Percentiles rank a stretch among this genome's conserved stretches.
Evolutionary conservation across 1,140 invertebrate genomes (phyloP).

Genomic region (Scaptomyza hsui): DNA sequence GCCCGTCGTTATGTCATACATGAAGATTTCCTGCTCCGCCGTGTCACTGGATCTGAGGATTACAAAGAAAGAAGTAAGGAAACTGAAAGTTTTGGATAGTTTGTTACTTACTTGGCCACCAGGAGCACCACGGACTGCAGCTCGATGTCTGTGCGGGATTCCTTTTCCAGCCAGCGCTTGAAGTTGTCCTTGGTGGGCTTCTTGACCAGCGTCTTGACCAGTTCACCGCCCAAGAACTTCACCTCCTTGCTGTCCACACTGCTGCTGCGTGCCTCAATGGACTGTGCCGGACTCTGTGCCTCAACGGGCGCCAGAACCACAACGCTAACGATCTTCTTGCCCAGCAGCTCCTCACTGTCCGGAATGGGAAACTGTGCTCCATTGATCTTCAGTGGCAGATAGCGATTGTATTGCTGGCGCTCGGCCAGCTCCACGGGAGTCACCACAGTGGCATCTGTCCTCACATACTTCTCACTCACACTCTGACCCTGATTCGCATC

Average conservation of each 20-base stretch:
- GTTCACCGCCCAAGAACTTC: conserved; percentile 88
- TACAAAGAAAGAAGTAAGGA: too few species aligned
- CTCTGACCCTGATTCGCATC: conserved; percentile 90
- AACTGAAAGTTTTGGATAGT: neutral
- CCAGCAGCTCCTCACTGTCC: conserved; percentile 89
- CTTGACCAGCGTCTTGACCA: conserved; percentile 90
- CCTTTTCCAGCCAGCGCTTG: conserved; percentile 90
- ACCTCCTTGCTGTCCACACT: conserved; percentile 85
- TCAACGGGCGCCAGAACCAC: conserved; percentile 92
- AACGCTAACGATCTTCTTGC: conserved; percentile 91
- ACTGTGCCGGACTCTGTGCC: conserved; percentile 72
- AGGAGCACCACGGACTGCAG: conserved; percentile 91
- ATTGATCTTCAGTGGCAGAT: conserved; percentile 92
- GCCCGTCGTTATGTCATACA: conserved; percentile 90
- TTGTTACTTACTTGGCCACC: conserved; percentile 89
- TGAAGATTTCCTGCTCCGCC: conserved; percentile 91
- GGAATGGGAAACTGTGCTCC: conserved; percentile 93
- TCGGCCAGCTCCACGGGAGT: conserved; percentile 90
- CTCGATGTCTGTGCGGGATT: conserved; percentile 88
- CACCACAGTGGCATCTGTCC: conserved; percentile 89
- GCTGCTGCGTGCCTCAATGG: conserved; percentile 70
- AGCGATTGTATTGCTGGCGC: conserved; percentile 91
- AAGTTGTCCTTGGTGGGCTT: conserved; percentile 91
- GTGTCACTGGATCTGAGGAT: conserved; percentile 61
- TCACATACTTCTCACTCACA: conserved; percentile 89